Base-by-base conservation (phyloP, 2,113 vertebrate species). In the Ophthalmolycus amberensis region DNA sequence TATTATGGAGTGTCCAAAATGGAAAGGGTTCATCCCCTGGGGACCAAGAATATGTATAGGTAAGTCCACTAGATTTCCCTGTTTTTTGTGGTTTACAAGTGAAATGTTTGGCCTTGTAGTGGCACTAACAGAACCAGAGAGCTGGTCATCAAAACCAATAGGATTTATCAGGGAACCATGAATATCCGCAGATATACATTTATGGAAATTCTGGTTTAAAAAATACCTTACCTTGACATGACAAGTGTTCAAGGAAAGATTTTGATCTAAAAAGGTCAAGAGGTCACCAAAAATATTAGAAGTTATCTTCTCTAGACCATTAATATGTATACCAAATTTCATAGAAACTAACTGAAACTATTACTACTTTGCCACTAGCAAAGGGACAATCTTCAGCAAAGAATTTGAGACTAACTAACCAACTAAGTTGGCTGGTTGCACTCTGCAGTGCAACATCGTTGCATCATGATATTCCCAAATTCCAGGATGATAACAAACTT, bases 401-500 rank as follows among this genome's bases (percentile, higher is more conserved):
- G 5, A 52, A 16, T 15, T n/a, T 20, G n/a, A 71, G 5, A 9
- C 8, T 16, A 37, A 44, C 38, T 16, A 18, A 9, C 4, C 10
- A 37, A 44, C 38, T 16, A 18, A 25, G 5, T 32, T 70, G 42
- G 29, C 56, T 46, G 32, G 0, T 67, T 42, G 15, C 1, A 42
- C 1, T 52, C n/a, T 58, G 38, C 29, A 56, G 34, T 14, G 52
- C 37, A 66, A 38, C 71, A 50, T 64, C 12, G 3, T 48, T 40
- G 16, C 48, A 44, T 5, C 16, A n/a, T 9, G 1, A 32, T 60
- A 9, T 59, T 42, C 27, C 15, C 10, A 37, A 58, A 73, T 77
- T 69, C 83, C 67, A 63, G 2, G 8, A 56, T 32, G n/a, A 80
- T 27, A 60, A 74, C 34, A 71, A 74, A 70, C 48, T 18, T 1